These are phyloP conservation scores for Exocentrus adspersus DNA, from an alignment of 2,888 invertebrate genomes.

Conservation along the genomic window DNA sequence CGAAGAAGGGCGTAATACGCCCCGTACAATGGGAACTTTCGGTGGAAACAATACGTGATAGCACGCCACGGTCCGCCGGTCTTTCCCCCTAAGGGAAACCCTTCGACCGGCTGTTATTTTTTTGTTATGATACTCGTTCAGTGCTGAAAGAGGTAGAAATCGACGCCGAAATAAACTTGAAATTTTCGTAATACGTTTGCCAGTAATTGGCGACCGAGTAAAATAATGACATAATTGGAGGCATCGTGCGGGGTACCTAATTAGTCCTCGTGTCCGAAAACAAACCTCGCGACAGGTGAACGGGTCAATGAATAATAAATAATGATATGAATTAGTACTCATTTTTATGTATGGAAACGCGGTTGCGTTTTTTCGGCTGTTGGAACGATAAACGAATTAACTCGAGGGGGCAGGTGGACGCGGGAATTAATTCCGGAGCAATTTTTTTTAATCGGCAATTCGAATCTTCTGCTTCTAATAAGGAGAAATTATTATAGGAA, in stretches of 20 bases:
- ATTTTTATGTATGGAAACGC: slow-evolving; percentile 30
- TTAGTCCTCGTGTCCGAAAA: slow-evolving; percentile 4
- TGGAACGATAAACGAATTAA: slow-evolving; percentile 28
- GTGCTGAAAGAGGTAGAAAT: background rate
- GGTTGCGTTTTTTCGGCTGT: slow-evolving; percentile 26
- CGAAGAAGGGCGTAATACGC: slow-evolving; percentile 52
- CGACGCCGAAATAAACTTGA: too few species aligned
- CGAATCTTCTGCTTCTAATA: background rate
- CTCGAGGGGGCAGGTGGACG: slow-evolving; percentile 31
- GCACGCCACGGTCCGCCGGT: slow-evolving; percentile 50
- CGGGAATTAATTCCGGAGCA: too few species aligned
- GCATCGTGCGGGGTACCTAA: background rate
- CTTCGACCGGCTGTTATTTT: slow-evolving; percentile 41
- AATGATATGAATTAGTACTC: slow-evolving; percentile 29
- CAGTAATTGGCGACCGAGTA: too few species aligned
- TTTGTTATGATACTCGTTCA: background rate
- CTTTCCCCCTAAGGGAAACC: slow-evolving; percentile 48
- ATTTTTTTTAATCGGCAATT: background rate
- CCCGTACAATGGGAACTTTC: slow-evolving; percentile 50
- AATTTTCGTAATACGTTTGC: too few species aligned
- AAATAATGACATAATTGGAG: background rate
- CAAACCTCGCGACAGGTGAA: slow-evolving; percentile 28
- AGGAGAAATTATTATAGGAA: slow-evolving; percentile 1
- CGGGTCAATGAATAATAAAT: slow-evolving; percentile 27
- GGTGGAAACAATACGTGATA: slow-evolving; percentile 51